Conservation (phyloP, 2,888 invertebrate genomes). For the Fragum whitleyi region DNA sequence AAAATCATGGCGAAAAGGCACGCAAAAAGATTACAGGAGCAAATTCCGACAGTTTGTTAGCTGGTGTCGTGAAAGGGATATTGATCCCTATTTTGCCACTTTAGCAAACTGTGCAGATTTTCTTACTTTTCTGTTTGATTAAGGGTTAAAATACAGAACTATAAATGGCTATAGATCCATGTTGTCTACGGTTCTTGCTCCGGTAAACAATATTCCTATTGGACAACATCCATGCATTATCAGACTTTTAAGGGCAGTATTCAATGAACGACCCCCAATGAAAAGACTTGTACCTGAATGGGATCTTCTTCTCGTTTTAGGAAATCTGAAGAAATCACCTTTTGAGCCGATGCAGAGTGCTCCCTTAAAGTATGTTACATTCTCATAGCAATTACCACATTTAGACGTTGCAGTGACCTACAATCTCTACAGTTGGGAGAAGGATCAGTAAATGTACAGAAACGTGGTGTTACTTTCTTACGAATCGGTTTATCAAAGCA, state of each 20-base stretch:
- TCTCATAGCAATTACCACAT: conserved; percentile 41
- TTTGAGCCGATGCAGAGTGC: conserved; percentile 39
- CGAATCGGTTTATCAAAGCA: conserved; percentile 40
- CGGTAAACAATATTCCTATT: conserved; percentile 31
- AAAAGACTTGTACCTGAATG: conserved; percentile 42
- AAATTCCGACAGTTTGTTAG: conserved; percentile 45
- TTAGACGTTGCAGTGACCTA: conserved; percentile 43
- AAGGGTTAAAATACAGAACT: conserved; percentile 35
- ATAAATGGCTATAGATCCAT: conserved; percentile 35
- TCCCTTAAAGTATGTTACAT: conserved; percentile 28
- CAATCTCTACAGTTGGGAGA: conserved; percentile 38
- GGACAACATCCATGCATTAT: conserved; percentile 45
- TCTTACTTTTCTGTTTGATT: conserved; percentile 7
- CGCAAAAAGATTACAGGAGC: conserved; percentile 23
- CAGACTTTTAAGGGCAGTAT: conserved; percentile 31
- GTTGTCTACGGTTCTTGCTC: conserved; percentile 29
- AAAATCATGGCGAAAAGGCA: conserved; percentile 33
- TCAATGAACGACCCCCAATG: conserved; percentile 49
- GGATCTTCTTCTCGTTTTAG: conserved; percentile 49
- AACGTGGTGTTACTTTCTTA: conserved; percentile 39
- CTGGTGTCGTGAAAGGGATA: conserved; percentile 50
- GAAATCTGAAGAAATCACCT: conserved; percentile 31
- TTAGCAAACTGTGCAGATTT: conserved; percentile 34
- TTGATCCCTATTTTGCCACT: conserved; percentile 48
- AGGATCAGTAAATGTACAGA: conserved; percentile 37